phyloP scores from a whole-genome alignment of 1,140 invertebrate species.

The Hirudo medicinalis region DNA sequence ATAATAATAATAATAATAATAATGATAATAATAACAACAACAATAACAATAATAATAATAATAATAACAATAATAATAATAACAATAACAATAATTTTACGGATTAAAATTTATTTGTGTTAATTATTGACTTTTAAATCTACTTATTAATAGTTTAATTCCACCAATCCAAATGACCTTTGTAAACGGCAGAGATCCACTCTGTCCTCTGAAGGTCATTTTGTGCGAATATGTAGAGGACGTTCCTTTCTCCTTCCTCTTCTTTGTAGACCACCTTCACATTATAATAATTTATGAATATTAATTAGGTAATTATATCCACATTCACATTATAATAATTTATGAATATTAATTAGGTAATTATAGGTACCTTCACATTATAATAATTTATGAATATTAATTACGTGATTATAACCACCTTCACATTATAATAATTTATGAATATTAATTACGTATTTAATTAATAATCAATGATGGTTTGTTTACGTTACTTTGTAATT shows the following conservation, averaged over 20 bases:
- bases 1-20: too few relatives aligned
- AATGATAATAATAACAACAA: neutral
- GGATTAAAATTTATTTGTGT: too few relatives aligned
- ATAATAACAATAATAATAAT: too few relatives aligned
- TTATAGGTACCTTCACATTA: slow-evolving; percentile 11
- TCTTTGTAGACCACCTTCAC: slow-evolving; percentile 18
- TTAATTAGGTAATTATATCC: neutral
- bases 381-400: slow-evolving; percentile 15
- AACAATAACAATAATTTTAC: too few relatives aligned
- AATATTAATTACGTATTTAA: neutral
- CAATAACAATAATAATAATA: too few relatives aligned
- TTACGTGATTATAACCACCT: slow-evolving; percentile 8
- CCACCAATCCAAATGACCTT: neutral
- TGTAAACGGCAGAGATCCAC: slow-evolving; percentile 49
- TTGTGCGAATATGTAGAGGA: slow-evolving; percentile 54
- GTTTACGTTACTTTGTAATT: too few relatives aligned
- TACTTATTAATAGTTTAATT: neutral
- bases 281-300: slow-evolving; percentile 11
- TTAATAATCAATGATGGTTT: too few relatives aligned
- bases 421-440: neutral
- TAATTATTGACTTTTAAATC: too few relatives aligned
- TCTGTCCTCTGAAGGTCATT: slow-evolving; percentile 56
- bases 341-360: neutral
- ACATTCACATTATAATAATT: slow-evolving; percentile 13
- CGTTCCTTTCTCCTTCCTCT: neutral